These are phyloP conservation scores for Numenius arquata DNA, from an alignment of 2,113 vertebrate genomes.

Conservation along the genomic window DNA sequence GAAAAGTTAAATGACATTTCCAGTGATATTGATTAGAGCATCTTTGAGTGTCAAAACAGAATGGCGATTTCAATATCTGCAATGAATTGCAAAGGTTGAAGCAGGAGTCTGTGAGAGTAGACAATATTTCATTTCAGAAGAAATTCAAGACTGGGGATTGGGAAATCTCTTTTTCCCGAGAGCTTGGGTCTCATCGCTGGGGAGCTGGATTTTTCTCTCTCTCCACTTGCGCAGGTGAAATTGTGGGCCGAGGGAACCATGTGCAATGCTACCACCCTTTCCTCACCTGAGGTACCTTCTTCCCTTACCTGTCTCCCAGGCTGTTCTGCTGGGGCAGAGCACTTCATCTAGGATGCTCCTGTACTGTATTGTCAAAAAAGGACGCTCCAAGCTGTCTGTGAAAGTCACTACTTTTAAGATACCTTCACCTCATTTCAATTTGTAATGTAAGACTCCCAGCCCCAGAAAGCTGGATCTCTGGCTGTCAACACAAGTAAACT, in stretches of 20 bases:
- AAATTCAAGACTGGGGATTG: neutral
- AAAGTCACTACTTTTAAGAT: neutral
- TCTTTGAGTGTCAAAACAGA: slow-evolving; percentile 29
- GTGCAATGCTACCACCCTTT: neutral
- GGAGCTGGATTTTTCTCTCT: neutral
- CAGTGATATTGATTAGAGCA: slow-evolving; percentile 57
- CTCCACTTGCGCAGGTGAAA: neutral
- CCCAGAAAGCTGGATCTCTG: neutral
- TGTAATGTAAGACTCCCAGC: neutral
- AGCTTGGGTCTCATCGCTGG: neutral
- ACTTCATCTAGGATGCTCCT: neutral
- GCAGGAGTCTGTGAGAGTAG: neutral
- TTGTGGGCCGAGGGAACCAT: neutral
- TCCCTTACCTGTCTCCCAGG: neutral
- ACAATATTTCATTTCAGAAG: neutral
- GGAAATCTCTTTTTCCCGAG: neutral
- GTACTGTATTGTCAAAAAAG: neutral
- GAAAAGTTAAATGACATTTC: slow-evolving; percentile 70
- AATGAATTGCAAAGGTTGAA: slow-evolving; percentile 5
- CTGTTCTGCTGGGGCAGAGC: neutral
- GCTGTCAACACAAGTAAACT: neutral
- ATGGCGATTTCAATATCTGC: slow-evolving; percentile 30
- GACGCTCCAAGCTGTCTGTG: neutral
- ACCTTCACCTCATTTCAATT: neutral
- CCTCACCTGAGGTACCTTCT: neutral